Base-by-base conservation (phyloP, 2,888 invertebrate genomes). In the Euzetes globulus region DNA sequence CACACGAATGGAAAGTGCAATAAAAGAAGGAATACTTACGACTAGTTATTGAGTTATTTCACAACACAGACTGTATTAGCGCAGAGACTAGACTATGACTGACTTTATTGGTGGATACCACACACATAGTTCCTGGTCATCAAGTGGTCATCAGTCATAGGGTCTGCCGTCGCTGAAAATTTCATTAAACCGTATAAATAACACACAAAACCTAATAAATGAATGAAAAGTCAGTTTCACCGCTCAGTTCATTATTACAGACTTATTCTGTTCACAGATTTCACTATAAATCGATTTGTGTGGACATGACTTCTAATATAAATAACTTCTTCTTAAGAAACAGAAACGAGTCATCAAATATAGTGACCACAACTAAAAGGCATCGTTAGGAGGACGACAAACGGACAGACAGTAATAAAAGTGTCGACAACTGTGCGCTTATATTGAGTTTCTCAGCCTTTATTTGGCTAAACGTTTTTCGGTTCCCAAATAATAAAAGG, bases 131-230 rank as follows among this genome's bases (percentile, higher is more conserved):
- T n/a, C n/a, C 50, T 50, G 60, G 63, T 63, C 63, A 63, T 63
- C 63, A 63, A 63, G 63, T 63, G 63, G 63, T 63, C 63, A 63
- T 63, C 63, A 63, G 63, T 63, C 63, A 63, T 63, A 37, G 5
- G 9, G 27, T 33, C 11, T 25, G 13, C 25, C 19, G 55, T 55
- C 25, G 6, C 60, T 27, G 25, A 63, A 63, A 63, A 63, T 63
- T 63, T 63, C 63, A 63, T 63, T 27, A 63, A 63, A 63, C 11
- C 5, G 22, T 55, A 55, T 55, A 25, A 55, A 55, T 55, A 22
- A 55, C 55, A 55, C n/a, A 60, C 60, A 60, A 60, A 29, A 27
- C 15, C 19, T 3, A 17, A 27, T 27, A 3, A 60, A 4, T 60
- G 25, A 29, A 29, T 60, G 27, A 27, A 27, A 60, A 60, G 27